Percentiles rank a stretch among this genome's conserved stretches.
These are phyloP conservation scores for Masnerella sp. DNA, from an alignment of 2,888 invertebrate species.

Conservation along the genomic window DNA sequence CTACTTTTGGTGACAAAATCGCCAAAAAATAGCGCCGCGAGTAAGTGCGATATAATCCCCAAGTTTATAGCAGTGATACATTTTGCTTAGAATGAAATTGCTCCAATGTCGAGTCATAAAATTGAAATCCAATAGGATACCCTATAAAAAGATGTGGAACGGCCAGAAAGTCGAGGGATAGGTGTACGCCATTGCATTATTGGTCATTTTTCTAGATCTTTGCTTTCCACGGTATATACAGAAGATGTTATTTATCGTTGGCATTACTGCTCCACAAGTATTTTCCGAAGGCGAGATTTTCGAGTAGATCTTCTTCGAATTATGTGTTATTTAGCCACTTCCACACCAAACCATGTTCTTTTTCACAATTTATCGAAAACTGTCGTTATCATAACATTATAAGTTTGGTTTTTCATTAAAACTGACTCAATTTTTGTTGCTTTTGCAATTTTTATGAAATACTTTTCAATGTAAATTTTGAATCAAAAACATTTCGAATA, in stretches of 20 bases:
- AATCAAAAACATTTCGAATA: no score
- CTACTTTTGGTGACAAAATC: constrained; percentile 32
- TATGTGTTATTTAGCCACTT: constrained; percentile 28
- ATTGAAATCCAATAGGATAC: constrained; percentile 68
- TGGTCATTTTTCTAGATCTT: constrained; percentile 56
- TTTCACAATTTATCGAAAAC: not conserved
- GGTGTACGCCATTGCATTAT: constrained; percentile 44
- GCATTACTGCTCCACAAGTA: constrained; percentile 34
- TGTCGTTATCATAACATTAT: not conserved
- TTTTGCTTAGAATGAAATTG: constrained; percentile 68
- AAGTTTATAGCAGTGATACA: constrained; percentile 68
- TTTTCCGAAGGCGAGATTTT: constrained; percentile 21
- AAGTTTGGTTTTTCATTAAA: no score
- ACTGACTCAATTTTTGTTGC: no score
- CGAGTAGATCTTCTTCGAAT: constrained; percentile 30
- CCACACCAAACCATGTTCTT: constrained; percentile 5
- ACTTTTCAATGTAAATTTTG: no score
- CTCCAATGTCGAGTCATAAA: constrained; percentile 66
- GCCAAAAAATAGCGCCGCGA: constrained; percentile 38
- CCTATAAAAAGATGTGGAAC: constrained; percentile 48
- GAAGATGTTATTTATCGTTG: constrained; percentile 42
- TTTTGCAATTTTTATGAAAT: no score
- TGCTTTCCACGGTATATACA: constrained; percentile 40
- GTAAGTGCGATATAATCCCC: constrained; percentile 62
- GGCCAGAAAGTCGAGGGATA: constrained; percentile 61